Percentiles rank a stretch among this genome's conserved stretches.
phyloP scores from a whole-genome alignment of 2,888 invertebrate genomes.

The Hololepta plana region DNA sequence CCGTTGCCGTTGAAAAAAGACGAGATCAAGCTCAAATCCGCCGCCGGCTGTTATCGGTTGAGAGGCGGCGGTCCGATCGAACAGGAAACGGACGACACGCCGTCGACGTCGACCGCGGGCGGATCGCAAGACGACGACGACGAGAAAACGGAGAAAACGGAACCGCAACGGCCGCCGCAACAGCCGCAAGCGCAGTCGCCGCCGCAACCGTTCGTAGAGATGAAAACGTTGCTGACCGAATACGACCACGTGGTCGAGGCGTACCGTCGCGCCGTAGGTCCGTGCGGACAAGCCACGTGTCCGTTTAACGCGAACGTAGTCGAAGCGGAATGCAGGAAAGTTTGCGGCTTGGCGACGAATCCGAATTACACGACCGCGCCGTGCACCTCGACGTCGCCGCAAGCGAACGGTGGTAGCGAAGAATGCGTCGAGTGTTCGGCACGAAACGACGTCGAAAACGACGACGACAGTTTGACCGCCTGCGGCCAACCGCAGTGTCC shows the following conservation, averaged over 20 bases:
- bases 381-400: background rate
- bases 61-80: too few species aligned
- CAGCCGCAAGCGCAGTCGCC: too few species aligned
- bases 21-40: too few species aligned
- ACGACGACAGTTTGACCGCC: conserved; percentile 11
- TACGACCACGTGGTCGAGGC: conserved; percentile 13
- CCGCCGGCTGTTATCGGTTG: too few species aligned
- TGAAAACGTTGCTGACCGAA: too few species aligned
- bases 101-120: too few species aligned
- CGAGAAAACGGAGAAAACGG: too few species aligned
- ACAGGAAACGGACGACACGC: too few species aligned
- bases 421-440: background rate
- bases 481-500: conserved; percentile 21
- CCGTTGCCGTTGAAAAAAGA: too few species aligned
- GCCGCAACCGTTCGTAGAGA: too few species aligned
- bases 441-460: conserved; percentile 2
- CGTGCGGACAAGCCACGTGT: conserved; percentile 22
- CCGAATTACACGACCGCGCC: background rate
- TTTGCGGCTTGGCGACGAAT: conserved; percentile 15
- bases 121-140: too few species aligned
- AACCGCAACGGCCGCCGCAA: too few species aligned
- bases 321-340: conserved; percentile 16
- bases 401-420: conserved; percentile 4
- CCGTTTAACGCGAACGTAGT: conserved; percentile 19
- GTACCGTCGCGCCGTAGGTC: conserved; percentile 22